These are phyloP conservation scores for Tangara arthus DNA, from an alignment of 2,797 vertebrate species.

Conservation along the genomic window DNA sequence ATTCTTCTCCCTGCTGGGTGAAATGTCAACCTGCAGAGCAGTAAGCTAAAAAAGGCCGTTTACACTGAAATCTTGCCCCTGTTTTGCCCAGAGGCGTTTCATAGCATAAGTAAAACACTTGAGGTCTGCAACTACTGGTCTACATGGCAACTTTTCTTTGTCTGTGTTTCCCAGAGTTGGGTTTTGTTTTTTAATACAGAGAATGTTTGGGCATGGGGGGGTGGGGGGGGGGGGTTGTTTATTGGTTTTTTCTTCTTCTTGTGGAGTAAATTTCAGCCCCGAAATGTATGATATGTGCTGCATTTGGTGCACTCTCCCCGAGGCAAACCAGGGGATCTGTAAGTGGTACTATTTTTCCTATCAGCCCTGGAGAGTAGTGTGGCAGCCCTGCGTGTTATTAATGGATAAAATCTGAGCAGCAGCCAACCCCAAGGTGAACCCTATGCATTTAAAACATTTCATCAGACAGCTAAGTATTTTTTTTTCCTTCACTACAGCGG, in stretches of 20 bases:
- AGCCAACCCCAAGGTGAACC: conserved; percentile 83
- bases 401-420: conserved; percentile 84
- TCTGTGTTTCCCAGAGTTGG: conserved; percentile 17
- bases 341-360: conserved; percentile 75
- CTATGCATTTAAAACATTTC: conserved; percentile 86
- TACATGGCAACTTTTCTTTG: conserved; percentile 47
- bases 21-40: conserved; percentile 44
- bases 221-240: rapidly evolving
- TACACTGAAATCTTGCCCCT: conserved; percentile 39
- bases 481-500: conserved; percentile 67
- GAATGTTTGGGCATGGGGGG: not conserved
- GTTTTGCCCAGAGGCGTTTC: conserved; percentile 24
- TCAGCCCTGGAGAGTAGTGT: conserved; percentile 73
- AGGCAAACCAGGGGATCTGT: conserved; percentile 73
- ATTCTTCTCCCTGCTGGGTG: conserved; percentile 35
- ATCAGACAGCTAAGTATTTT: conserved; percentile 80
- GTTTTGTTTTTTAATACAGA: conserved; percentile 48
- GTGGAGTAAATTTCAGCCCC: conserved; percentile 57
- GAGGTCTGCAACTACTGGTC: conserved; percentile 34
- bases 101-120: conserved; percentile 25
- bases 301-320: conserved; percentile 64
- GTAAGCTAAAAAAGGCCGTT: conserved; percentile 28
- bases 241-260: not conserved
- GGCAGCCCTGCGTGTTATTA: conserved; percentile 80
- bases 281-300: conserved; percentile 55